Base-by-base conservation (phyloP, 1,140 invertebrate species). In the Drosophila yakuba region DNA sequence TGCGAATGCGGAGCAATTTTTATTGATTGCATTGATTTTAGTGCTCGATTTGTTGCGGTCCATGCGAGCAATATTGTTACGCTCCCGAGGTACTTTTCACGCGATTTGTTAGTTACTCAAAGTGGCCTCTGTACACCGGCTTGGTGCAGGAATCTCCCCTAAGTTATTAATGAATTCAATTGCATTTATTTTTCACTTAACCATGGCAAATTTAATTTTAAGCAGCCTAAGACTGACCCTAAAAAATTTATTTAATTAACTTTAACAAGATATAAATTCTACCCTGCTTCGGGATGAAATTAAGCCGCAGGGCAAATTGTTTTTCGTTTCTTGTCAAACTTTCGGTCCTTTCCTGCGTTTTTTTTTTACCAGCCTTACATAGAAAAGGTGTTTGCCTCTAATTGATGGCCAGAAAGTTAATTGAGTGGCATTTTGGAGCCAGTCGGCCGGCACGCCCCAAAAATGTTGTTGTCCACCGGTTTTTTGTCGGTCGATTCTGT, bases 1-100 rank as follows among this genome's bases (percentile, higher is more conserved):
- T 47, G 68, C n/a, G 68, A 56, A 62, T 78, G 64, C 58, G 66
- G 32, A 62, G 43, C 45, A 66, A 66, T 79, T 76, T 89, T 83
- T 83, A 86, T 88, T 77, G 84, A 86, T 88, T 86, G 83, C 84
- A 88, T 83, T 89, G 83, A 88, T 88, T 88, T 88, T 76, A 74
- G 62, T 41, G 71, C 75, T 59, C 75, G 79, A 78, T 88, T 85
- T 80, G 56, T 74, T 69, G 75, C 61, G 44, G 60, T 75, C 43
- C 62, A 38, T 7, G 48, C 48, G 60, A 69, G 66, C 63, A 56
- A 80, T 54, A 77, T 80, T 74, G 54, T 63, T n/a, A 23, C 14
- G 38, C 17, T 23, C 32, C 32, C 25, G 3, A 15, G 15, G 12
- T 8, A 17, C 20, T 28, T 41, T 15, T n/a, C 4, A 12, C 0